Evolutionary conservation across 2,888 invertebrate species (phyloP), one percentile per base, ranked within the genome.

Genomic region (Osedax frankpressi): DNA sequence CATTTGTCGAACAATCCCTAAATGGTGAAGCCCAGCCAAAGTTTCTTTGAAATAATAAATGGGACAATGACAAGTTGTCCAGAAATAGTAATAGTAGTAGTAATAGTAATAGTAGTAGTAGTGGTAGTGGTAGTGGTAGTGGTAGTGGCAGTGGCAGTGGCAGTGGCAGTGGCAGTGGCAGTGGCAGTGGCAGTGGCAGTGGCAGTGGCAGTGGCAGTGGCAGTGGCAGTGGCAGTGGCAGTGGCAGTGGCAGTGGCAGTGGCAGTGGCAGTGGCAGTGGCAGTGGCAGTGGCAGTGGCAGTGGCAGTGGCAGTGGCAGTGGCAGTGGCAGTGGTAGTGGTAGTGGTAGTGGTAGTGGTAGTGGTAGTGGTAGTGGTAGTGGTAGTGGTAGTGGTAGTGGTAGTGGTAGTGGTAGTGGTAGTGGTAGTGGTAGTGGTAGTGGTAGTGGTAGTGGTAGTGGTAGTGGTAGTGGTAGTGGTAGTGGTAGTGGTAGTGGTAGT

Each of bases 281-380:
- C 24, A 65, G 65, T 65, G 24, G 65, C 24, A 65, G 65, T 65
- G 24, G 65, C 24, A 65, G 65, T 65, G 24, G 65, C 24, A 65
- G 65, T 65, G 24, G 65, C 24, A 65, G 65, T 65, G 24, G 65
- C 24, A 65, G 65, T 65, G 24, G 65, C 24, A 65, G 65, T 65
- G 24, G 65, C 24, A 65, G 65, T 65, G 24, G 65, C 24, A 65
- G 65, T 65, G 24, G 65, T 65, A 65, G 65, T 65, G 24, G 65
- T 65, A 65, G 65, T 65, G 24, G 65, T 65, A 65, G 65, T 65
- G 24, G 65, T 65, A 65, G 65, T 65, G 24, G 65, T 65, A 65
- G 65, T 65, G 24, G 65, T 65, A 65, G 65, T 65, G 24, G 65
- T 65, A 65, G 65, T 65, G 24, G 65, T 65, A 65, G 65, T 65